These are phyloP conservation scores for Sipunculus nudus DNA, from an alignment of 2,888 invertebrate genomes.

Conservation along the genomic window DNA sequence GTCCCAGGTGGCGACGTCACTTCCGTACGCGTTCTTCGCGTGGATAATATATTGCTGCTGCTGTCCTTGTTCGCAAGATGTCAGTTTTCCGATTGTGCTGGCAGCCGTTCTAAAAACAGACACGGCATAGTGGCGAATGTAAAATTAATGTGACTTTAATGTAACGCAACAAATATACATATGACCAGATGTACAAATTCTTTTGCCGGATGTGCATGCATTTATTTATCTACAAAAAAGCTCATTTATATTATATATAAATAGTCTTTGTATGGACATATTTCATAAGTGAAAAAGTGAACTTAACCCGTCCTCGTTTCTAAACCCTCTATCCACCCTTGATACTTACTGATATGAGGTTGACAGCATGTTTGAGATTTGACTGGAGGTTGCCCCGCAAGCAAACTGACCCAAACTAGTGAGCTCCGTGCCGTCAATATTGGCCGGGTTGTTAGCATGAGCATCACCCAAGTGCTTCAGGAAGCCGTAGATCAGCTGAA, in stretches of 20 bases:
- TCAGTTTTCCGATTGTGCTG: slow-evolving; percentile 38
- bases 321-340: too few relatives aligned
- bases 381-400: slow-evolving; percentile 42
- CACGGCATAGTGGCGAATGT: background rate
- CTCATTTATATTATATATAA: too few relatives aligned
- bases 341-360: slow-evolving; percentile 38
- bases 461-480: too few relatives aligned
- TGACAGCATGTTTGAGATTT: slow-evolving; percentile 30
- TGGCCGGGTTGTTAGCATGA: background rate
- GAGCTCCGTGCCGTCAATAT: slow-evolving; percentile 32
- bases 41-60: slow-evolving; percentile 29
- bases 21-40: slow-evolving; percentile 39
- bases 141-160: background rate
- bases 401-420: slow-evolving; percentile 41
- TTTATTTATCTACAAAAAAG: too few relatives aligned
- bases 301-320: too few relatives aligned
- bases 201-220: too few relatives aligned
- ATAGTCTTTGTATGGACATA: too few relatives aligned
- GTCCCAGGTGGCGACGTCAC: slow-evolving; percentile 38
- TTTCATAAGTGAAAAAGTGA: too few relatives aligned
- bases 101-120: slow-evolving; percentile 33
- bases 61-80: slow-evolving; percentile 38
- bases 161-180: background rate
- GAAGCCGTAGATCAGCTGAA: too few relatives aligned
- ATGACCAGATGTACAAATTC: too few relatives aligned